Base-by-base conservation (phyloP, 2,888 invertebrate genomes). In the Orchesella flavescens region DNA sequence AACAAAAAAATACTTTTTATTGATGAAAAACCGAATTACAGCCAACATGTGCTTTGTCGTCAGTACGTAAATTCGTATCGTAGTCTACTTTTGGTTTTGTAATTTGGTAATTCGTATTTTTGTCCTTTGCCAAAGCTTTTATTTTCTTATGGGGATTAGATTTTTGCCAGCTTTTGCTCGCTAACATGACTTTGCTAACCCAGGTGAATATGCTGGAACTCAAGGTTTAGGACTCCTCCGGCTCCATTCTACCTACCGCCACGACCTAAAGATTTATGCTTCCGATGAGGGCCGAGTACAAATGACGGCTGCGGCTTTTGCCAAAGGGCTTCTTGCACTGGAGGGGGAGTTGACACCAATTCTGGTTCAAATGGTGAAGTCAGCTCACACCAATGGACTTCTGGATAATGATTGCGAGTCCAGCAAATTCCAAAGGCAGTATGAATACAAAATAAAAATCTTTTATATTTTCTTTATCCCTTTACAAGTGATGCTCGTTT, bases 291-390 rank as follows among this genome's bases (percentile, higher is more conserved):
- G 99, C 1, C 93, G 99, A 79, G 99, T 99, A 1, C 99, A 99
- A 91, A 99, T 99, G 98, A 99, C 99, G 0, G 99, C 99, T 0
- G 99, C 99, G 0, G 99, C 99, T 1, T 99, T 99, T 91, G 98
- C 99, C 1, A 99, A 99, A 92, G 99, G 99, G 0, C 92, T 99
- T 44, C 92, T 99, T 10, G 99, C 99, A 0, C 90, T 99, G 72
- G 99, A 99, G 90, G 99, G 99, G 0, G 99, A 99, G 91, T 92
- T 99, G 55, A 98, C 99, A 0, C 99, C 99, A 0, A 99, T 99
- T 90, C 91, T 99, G 66, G 99, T 99, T 71, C 99, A 99, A 91
- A 99, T 99, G 99, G 99, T 99, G 53, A 99, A 99, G 90, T 98
- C 98, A 86, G 99, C 99, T 24, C 99, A 99, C 89, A 99, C 99